Base-by-base conservation (phyloP, 2,113 vertebrate species). In the Eleginops maclovinus region DNA sequence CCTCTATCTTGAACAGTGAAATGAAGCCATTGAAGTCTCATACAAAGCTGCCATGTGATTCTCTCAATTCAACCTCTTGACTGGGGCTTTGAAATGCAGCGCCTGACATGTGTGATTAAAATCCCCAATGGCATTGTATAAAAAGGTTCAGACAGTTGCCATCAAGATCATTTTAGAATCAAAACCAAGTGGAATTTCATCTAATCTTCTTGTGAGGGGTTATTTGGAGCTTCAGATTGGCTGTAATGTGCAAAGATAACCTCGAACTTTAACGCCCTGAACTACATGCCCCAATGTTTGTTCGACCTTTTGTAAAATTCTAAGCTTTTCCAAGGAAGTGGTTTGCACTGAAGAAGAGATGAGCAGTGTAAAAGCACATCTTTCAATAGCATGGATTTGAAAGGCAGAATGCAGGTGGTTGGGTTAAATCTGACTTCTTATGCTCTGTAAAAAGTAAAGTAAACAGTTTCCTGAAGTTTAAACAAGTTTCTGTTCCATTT, bases 121-220 rank as follows among this genome's bases (percentile, higher is more conserved):
- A 81, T 43, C 9, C 24, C 26, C 50, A 26, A 1, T 55, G 75
- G 31, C 51, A 47, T 19, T 46, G 16, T 36, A 63, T 47, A 11
- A 36, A 65, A 78, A 64, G 60, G 62, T 77, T 31, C 44, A 49
- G 68, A 31, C 51, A 43, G 54, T 75, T 44, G 60, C 43, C 71
- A 51, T 80, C 43, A 62, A 72, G 67, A 81, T 82, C 72, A 70
- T 54, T 43, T 31, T 72, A 60, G 15, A 84, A 86, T 88, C 64
- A 87, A 80, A 89, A 74, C 19, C 4, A 44, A 2, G 22, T n/a
- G 12, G 50, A 85, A 22, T 72, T 72, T 14, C 22, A 79, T 84
- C 73, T 84, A 21, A 59, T 86, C 76, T 65, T 59, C 63, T 75
- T 66, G 51, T 49, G 26, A 50, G 49, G 69, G 55, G 65, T 68